Base-by-base conservation (phyloP, 2,797 vertebrate species). In the Poeciliopsis presidionis region DNA sequence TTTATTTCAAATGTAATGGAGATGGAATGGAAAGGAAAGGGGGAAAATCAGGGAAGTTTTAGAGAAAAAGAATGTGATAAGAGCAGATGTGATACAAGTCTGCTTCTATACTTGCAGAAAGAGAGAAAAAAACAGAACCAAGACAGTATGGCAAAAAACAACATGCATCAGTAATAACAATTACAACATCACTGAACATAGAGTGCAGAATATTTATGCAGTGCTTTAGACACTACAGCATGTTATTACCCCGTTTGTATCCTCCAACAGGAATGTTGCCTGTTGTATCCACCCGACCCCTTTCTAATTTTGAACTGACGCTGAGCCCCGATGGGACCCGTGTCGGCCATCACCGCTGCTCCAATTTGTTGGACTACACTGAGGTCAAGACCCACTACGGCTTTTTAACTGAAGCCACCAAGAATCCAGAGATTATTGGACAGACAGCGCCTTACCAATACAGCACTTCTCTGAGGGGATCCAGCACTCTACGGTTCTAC, bases 301-400 rank as follows among this genome's bases (percentile, higher is more conserved):
- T 99, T 67, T 98, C 97, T 80, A 98, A 98, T 93, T 98, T 99
- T 28, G 97, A 99, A 86, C 94, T 99, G 81, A 98, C 97, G 0
- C 95, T 99, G 77, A 99, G 98, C 84, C 97, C 96, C 0, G 98
- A 99, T n/a, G 97, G 97, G 39, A 97, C 97, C 3, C 96, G 97
- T 11, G 96, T 96, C 28, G 98, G 97, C 55, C 97, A 97, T 92
- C 98, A 99, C 85, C 97, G 96, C 73, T 99, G 98, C 90, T 99
- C 98, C 85, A 99, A 99, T 91, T 91, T 99, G 74, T 85, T 99
- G 92, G 97, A 99, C 91, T 96, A 96, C 73, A 91, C 93, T 0
- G 98, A 99, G 94, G 95, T 98, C 71, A 96, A 93, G 85, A 99
- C 98, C 16, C 97, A 94, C 77, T 93, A 98, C 0, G 96, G 97